Conservation (phyloP, 2,113 vertebrate genomes). For the Microcebus murinus region DNA sequence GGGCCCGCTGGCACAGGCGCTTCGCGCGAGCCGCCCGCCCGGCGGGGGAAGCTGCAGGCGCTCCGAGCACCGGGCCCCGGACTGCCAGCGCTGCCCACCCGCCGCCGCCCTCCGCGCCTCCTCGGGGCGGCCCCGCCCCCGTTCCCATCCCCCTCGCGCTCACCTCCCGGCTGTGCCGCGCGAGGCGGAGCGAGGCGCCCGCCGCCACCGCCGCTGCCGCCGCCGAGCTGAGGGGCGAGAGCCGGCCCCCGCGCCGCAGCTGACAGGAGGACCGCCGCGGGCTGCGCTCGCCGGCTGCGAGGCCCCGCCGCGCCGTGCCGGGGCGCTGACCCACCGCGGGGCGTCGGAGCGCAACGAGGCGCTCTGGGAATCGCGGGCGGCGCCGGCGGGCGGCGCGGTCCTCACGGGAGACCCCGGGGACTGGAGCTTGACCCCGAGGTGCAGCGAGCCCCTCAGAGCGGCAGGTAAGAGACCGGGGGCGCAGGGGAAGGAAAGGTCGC, state of each 20-base stretch:
- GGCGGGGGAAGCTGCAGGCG: slow-evolving; percentile 29
- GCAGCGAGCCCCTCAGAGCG: slow-evolving; percentile 34
- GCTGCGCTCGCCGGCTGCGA: slow-evolving; percentile 42
- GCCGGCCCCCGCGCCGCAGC: slow-evolving; percentile 29
- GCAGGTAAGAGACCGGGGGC: slow-evolving; percentile 63
- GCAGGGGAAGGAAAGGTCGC: background rate
- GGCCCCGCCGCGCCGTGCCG: slow-evolving; percentile 55
- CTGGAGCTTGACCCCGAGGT: slow-evolving; percentile 55
- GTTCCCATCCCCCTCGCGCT: slow-evolving; percentile 72
- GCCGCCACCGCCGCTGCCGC: background rate
- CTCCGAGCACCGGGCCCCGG: background rate
- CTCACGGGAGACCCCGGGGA: slow-evolving; percentile 27
- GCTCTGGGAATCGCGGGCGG: slow-evolving; percentile 43
- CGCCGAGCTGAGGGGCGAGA: slow-evolving; percentile 50
- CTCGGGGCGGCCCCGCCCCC: slow-evolving; percentile 69
- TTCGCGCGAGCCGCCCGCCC: background rate
- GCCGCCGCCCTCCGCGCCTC: slow-evolving; percentile 53
- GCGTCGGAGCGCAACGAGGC: slow-evolving; percentile 42
- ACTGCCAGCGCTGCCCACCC: slow-evolving; percentile 34
- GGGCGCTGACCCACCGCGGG: slow-evolving; percentile 31
- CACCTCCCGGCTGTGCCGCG: slow-evolving; percentile 68
- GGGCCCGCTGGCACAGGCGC: slow-evolving; percentile 49
- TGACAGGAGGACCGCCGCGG: slow-evolving; percentile 70
- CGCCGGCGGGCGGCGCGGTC: slow-evolving; percentile 44
- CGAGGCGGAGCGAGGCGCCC: slow-evolving; percentile 76